Evolutionary conservation across 1,140 invertebrate genomes (phyloP).

Genomic region (Ericerus pela): DNA sequence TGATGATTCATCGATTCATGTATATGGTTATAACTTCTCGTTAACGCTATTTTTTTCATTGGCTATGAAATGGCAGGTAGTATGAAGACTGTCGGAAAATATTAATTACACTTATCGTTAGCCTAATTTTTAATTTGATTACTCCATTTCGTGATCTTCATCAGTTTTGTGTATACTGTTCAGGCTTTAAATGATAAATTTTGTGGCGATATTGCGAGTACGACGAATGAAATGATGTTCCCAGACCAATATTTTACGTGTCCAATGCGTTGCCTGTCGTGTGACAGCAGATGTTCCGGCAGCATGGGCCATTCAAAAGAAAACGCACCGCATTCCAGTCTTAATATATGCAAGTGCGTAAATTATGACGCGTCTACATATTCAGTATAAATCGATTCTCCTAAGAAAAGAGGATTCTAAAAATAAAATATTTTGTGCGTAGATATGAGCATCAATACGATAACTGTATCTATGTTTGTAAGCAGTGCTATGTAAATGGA

Average conservation of each 20-base stretch:
- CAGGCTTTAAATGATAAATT: constrained; percentile 63
- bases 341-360: constrained; percentile 32
- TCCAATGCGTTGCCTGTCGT: constrained; percentile 51
- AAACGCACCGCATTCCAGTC: constrained; percentile 42
- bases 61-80: no score
- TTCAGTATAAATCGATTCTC: not conserved
- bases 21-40: no score
- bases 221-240: constrained; percentile 43
- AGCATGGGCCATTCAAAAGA: constrained; percentile 67
- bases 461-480: constrained; percentile 60
- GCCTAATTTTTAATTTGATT: no score
- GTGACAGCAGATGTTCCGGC: constrained; percentile 47
- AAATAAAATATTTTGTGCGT: constrained; percentile 19
- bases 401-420: not conserved
- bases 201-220: constrained; percentile 47
- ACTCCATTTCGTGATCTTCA: no score
- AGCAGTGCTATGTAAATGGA: constrained; percentile 43
- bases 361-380: not conserved
- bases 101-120: no score
- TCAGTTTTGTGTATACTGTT: no score
- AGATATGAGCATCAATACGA: constrained; percentile 65
- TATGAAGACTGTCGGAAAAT: no score
- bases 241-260: constrained; percentile 72
- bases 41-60: not conserved
- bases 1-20: no score